Evolutionary conservation across 2,113 vertebrate genomes (phyloP), one percentile per base, ranked within the genome.

Genomic region (Phaethon lepturus): DNA sequence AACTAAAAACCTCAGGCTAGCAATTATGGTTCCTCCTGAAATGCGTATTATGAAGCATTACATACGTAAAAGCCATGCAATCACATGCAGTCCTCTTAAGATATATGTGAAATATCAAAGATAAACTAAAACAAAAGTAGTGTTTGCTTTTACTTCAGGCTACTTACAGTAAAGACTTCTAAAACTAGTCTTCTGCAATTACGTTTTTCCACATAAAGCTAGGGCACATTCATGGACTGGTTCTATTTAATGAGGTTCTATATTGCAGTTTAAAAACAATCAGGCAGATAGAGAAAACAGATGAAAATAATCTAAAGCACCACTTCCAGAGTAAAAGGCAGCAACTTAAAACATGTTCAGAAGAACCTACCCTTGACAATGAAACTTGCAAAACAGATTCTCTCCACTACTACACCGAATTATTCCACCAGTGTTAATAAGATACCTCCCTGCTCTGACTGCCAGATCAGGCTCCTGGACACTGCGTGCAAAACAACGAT

Each of bases 161-260:
- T 72, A 93, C 93, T 78, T 89, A 73, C 24, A 93, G 83, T 87
- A 89, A 81, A 95, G 79, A 81, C 55, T 64, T 78, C 82, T 89
- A 78, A 91, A 89, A 91, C 84, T 71, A 92, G 71, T 92, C 74
- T 77, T 81, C 91, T 89, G 86, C 76, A 95, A 92, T 84, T 91
- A 81, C 7, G 0, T 88, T 97, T 97, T 97, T 96, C 93, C 95
- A 95, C 75, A 97, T 96, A 95, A 97, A 95, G 52, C 58, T 38
- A 77, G 63, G 59, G 83, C 42, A 84, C 35, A 63, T 77, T 96
- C 73, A 88, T 40, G 56, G 68, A 76, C 86, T 78, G 83, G 75
- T 72, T 94, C 64, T 60, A 55, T 89, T 89, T 93, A 95, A 95
- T 78, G 93, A 97, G 91, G 88, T 95, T 95, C 94, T 95, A 95